Evolutionary conservation across 2,888 invertebrate species (phyloP).

Genomic region (Volucella inanis): DNA sequence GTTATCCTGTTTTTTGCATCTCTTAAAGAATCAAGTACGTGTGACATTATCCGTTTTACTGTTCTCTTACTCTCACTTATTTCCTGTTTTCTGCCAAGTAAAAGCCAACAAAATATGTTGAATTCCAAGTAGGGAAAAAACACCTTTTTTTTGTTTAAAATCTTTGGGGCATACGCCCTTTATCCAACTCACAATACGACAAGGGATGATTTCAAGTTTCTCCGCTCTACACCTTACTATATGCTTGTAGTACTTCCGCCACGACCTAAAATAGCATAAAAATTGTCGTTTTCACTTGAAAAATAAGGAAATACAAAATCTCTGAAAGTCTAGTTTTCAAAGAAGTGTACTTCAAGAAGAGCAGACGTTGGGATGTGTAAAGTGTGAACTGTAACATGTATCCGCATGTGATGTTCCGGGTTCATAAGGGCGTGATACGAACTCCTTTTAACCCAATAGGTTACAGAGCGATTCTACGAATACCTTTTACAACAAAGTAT

Average conservation of each 20-base stretch:
- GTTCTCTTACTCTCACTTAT: constrained; percentile 9
- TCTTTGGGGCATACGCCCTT: constrained; percentile 8
- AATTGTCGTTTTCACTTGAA: constrained; percentile 36
- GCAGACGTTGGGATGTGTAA: neutral
- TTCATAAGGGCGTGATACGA: constrained; percentile 12
- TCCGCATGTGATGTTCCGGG: constrained; percentile 29
- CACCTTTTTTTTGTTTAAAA: constrained; percentile 29
- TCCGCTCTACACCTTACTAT: constrained; percentile 13
- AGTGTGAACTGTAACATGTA: neutral
- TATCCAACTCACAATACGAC: neutral
- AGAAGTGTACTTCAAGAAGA: neutral
- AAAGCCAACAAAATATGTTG: constrained; percentile 1
- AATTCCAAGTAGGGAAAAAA: constrained; percentile 17
- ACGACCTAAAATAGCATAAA: constrained; percentile 33
- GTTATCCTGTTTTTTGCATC: constrained; percentile 25
- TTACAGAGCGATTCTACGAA: constrained; percentile 34
- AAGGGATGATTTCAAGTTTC: neutral
- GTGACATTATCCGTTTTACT: constrained; percentile 61
- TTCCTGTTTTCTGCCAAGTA: neutral
- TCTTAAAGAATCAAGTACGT: constrained; percentile 53
- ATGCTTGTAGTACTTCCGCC: neutral
- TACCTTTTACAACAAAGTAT: constrained; percentile 57
- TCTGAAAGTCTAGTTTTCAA: constrained; percentile 13
- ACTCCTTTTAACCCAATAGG: neutral
- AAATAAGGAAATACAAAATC: constrained; percentile 19